Percentiles rank a stretch among this genome's conserved stretches.
Conservation (phyloP, 2,797 vertebrate species). For the Cyclura pinguis region DNA sequence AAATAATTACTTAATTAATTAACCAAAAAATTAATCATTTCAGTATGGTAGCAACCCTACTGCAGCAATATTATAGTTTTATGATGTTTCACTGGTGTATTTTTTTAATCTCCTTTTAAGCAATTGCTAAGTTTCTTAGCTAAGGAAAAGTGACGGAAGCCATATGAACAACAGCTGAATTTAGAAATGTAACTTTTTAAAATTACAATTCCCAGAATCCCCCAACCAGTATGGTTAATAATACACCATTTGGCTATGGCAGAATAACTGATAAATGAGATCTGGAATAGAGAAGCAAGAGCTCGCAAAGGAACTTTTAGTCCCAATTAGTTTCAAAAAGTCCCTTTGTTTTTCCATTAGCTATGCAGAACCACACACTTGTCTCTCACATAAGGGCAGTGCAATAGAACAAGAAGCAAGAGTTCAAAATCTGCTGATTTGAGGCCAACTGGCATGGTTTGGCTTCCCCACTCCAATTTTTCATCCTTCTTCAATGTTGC, state of each 20-base stretch:
- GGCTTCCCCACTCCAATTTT: not conserved
- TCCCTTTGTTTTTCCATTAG: not conserved
- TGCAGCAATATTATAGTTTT: not conserved
- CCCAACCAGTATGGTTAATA: too few relatives aligned
- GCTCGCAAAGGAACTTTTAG: not conserved
- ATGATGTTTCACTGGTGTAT: not conserved
- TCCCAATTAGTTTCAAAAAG: conserved; percentile 16
- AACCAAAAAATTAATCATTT: not conserved
- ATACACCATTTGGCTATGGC: not conserved
- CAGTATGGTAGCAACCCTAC: not conserved
- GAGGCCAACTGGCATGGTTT: not conserved
- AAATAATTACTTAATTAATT: not conserved
- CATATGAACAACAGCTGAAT: not conserved
- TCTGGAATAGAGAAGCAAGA: not conserved
- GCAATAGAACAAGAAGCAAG: conserved; percentile 9
- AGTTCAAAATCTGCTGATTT: conserved; percentile 6
- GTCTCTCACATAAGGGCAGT: not conserved
- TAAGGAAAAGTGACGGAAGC: not conserved
- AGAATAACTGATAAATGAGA: conserved; percentile 6
- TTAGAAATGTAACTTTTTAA: too few relatives aligned
- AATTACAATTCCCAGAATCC: too few relatives aligned
- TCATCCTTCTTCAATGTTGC: not conserved
- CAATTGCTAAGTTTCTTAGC: not conserved
- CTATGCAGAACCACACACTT: not conserved
- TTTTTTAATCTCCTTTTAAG: not conserved